A percentile compares a stretch with the other conserved stretches of the same genome.
Conservation (phyloP, 2,797 vertebrate species). For the Lerista edwardsae region DNA sequence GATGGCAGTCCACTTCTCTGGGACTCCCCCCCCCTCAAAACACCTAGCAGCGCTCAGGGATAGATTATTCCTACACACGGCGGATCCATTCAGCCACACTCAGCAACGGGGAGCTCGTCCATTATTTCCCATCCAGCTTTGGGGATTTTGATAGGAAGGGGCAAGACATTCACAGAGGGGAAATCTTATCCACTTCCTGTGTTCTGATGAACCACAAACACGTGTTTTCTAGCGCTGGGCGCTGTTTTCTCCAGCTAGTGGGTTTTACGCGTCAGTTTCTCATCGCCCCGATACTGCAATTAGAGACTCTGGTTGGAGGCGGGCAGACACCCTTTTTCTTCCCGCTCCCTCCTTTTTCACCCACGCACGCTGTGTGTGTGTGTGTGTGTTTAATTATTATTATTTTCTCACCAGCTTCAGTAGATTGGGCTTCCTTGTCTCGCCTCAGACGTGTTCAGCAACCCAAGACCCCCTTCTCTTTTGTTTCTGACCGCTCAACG, state of each 20-base stretch:
- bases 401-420: constrained; percentile 76
- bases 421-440: constrained; percentile 78
- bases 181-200: neutral
- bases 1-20: too few relatives aligned
- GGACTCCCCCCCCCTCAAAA: neutral
- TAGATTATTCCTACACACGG: neutral
- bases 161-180: too few relatives aligned
- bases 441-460: constrained; percentile 87
- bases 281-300: neutral
- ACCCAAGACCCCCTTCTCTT: constrained; percentile 83
- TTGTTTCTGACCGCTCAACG: constrained; percentile 83
- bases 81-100: neutral
- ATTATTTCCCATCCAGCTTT: neutral
- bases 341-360: constrained; percentile 43
- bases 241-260: too few relatives aligned
- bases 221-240: neutral
- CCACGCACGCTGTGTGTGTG: constrained; percentile 35
- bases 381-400: constrained; percentile 36
- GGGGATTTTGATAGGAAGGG: neutral
- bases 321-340: accelerated
- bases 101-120: neutral
- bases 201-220: neutral
- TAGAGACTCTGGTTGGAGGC: neutral
- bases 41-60: neutral
- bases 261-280: too few relatives aligned